Percentiles rank a stretch among this genome's conserved stretches.
phyloP scores from a whole-genome alignment of 2,888 invertebrate genomes.

The Homarus gammarus region DNA sequence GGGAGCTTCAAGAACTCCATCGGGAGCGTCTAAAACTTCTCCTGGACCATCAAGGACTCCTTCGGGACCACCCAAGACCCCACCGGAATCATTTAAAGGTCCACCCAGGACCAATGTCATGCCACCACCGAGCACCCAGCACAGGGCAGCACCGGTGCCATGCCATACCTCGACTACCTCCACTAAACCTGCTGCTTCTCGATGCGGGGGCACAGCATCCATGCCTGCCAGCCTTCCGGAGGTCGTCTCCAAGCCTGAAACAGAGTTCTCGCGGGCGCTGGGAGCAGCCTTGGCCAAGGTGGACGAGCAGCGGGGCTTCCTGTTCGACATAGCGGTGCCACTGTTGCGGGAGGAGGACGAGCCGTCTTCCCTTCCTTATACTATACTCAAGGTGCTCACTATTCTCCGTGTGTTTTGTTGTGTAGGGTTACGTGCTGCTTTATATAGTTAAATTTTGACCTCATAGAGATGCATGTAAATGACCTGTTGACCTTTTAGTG shows the following conservation, averaged over 20 bases:
- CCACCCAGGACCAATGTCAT: not conserved
- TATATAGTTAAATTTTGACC: too few relatives aligned
- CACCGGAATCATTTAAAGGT: not conserved
- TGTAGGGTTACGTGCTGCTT: not conserved
- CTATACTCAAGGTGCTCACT: constrained; percentile 22
- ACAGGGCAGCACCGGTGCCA: not conserved
- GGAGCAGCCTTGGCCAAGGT: constrained; percentile 37
- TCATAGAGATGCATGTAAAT: too few relatives aligned
- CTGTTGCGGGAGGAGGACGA: constrained; percentile 37
- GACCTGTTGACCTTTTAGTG: not conserved
- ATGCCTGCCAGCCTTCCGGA: not conserved
- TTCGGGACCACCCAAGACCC: not conserved
- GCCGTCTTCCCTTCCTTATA: constrained; percentile 25
- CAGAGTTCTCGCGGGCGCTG: constrained; percentile 9
- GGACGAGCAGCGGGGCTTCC: constrained; percentile 33
- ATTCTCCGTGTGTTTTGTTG: not conserved
- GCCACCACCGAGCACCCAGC: not conserved
- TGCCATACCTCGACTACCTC: not conserved
- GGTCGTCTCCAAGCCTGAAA: not conserved
- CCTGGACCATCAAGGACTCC: not conserved
- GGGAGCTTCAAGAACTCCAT: not conserved
- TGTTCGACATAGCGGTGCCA: constrained; percentile 34
- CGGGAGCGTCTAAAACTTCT: not conserved
- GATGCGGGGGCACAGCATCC: not conserved
- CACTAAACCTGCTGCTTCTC: not conserved